Base-by-base conservation (phyloP, 2,113 vertebrate species). In the Callaeas wilsoni region DNA sequence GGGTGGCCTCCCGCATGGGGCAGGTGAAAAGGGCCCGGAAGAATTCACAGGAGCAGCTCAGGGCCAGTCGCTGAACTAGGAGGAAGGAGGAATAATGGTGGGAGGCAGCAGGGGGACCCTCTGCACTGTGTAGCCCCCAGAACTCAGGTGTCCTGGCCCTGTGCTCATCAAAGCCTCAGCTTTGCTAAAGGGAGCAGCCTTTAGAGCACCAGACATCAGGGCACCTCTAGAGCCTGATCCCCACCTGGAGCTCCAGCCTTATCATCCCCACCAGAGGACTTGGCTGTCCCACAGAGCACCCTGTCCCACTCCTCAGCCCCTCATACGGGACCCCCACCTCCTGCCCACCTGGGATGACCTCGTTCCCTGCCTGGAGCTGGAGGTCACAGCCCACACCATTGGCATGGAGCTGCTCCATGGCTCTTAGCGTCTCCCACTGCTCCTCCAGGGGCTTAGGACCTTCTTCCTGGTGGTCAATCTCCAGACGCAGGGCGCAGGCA, bases 21-120 rank as follows among this genome's bases (percentile, higher is more conserved):
- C 98, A 98, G 62, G 98, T 98, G 93, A 99, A 99, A 98, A 99
- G 99, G 25, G 98, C 98, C 13, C 98, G 97, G 96, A 99, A 99
- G 97, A 98, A 99, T 84, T 99, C 98, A 32, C 98, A 99, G 98
- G 98, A 98, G 32, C 98, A 99, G 50, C 98, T 98, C 94, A 99
- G 96, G 68, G 99, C 95, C 71, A 98, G 97, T 93, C 98, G 98
- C 94, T 99, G 99, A 60, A 98, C 99, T 99, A 84, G 26, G 91
- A 63, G 41, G 46, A 88, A 89, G 85, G 52, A 85, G 84, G 52
- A 86, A 63, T 55, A 93, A 52, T 1, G 6, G 17, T 35, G 75
- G 27, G 37, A 44, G 32, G 53, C 27, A 83, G 33, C 3, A 6
- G 13, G 6, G 6, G 21, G 21, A 29, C 44, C 12, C 47, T 50